Base-by-base conservation (phyloP, 2,113 vertebrate species). In the Thalassoma bifasciatum region DNA sequence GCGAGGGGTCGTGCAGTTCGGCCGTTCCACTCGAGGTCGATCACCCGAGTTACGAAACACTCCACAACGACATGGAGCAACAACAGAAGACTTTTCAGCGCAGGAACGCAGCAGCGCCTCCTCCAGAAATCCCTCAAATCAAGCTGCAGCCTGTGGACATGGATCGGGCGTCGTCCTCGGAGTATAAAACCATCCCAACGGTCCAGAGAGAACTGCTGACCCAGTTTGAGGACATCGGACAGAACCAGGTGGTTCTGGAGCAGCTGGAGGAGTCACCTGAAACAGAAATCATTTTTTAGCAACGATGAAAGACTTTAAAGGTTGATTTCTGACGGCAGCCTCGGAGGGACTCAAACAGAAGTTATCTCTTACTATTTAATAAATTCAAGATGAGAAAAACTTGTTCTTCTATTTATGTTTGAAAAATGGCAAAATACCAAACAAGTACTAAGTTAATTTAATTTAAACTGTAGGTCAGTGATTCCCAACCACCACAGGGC, bases 1-100 rank as follows among this genome's bases (percentile, higher is more conserved):
- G 94, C 54, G 37, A 5, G 1, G 94, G 94, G 0, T 93, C 94
- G 30, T 95, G 94, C 57, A 63, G 24, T 10, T 74, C 61, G 4
- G 72, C 49, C 19, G 23, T 78, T 3, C 65, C 64, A 1, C 88
- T 91, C 81, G 21, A 22, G 0, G 21, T 89, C 2, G 72, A 89
- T 79, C 77, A 73, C 2, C 13, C 19, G 8, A 14, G 26, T 30
- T 86, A 83, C 12, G 30, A 58, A 22, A 8, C 8, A 0, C 78
- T 92, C n/a, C 53, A 22, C 12, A 30, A 52, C 10, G 50, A 85
- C 54, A 42, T 88, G 54, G 54, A 67, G 8, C 36, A 50, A 26
- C 49, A 75, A 14, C 46, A 66, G 1, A 4, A 24, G 19, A 47
- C 40, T n/a, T 21, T 57, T 1, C 24, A 6, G 2, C 49, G 24